phyloP scores from a whole-genome alignment of 2,888 invertebrate genomes.

The Melanostoma mellinum region DNA sequence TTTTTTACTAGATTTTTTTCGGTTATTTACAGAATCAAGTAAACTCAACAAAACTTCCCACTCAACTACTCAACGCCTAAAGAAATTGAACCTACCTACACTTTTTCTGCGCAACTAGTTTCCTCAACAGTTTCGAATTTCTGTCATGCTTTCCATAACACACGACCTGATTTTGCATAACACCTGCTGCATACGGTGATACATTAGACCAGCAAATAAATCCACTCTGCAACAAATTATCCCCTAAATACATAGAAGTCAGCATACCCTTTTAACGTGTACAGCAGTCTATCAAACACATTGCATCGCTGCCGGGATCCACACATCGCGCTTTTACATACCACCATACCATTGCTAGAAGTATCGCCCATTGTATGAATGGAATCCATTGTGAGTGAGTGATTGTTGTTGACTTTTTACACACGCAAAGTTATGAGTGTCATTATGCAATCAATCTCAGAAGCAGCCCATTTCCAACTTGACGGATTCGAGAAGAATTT shows the following conservation, averaged over 20 bases:
- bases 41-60: too few relatives aligned
- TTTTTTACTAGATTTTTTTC: too few relatives aligned
- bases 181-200: slow-evolving; percentile 38
- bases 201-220: slow-evolving; percentile 47
- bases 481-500: slow-evolving; percentile 69
- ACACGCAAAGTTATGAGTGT: slow-evolving; percentile 67
- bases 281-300: slow-evolving; percentile 44
- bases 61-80: too few relatives aligned
- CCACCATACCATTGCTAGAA: not conserved
- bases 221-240: slow-evolving; percentile 20
- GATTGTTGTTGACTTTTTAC: slow-evolving; percentile 70
- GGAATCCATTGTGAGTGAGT: slow-evolving; percentile 60
- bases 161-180: slow-evolving; percentile 41
- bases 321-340: slow-evolving; percentile 2
- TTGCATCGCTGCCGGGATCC: slow-evolving; percentile 14
- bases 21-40: too few relatives aligned
- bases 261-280: slow-evolving; percentile 38
- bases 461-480: slow-evolving; percentile 64
- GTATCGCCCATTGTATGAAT: slow-evolving; percentile 33
- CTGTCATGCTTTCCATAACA: not conserved
- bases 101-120: too few relatives aligned
- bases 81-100: too few relatives aligned
- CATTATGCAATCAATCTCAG: slow-evolving; percentile 71
- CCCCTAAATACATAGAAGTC: slow-evolving; percentile 5
- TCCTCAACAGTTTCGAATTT: not conserved